phyloP scores from a whole-genome alignment of 2,888 invertebrate species.

The Allolobophora icterica region DNA sequence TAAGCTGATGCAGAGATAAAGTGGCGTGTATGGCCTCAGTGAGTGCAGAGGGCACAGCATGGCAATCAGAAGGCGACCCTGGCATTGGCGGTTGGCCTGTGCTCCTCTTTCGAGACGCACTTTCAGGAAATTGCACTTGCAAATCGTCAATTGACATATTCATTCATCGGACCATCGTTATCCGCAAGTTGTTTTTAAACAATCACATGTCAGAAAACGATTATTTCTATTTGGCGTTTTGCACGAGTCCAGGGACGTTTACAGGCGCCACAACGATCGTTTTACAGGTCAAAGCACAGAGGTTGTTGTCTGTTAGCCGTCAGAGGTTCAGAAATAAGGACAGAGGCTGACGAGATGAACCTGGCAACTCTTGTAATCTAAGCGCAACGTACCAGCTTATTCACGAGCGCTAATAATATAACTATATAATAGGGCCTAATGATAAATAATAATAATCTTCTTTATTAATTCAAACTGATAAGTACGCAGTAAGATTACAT shows the following conservation, averaged over 20 bases:
- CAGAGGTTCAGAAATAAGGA: not conserved
- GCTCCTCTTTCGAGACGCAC: not conserved
- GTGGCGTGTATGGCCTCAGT: not conserved
- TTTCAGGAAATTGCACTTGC: not conserved
- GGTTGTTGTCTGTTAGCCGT: not conserved
- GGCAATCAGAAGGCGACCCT: not conserved
- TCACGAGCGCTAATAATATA: too few relatives aligned
- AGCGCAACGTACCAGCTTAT: too few relatives aligned
- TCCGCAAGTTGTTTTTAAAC: not conserved
- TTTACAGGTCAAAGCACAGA: too few relatives aligned
- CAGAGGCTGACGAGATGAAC: too few relatives aligned
- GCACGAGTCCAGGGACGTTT: not conserved
- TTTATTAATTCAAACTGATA: too few relatives aligned
- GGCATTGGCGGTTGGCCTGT: not conserved
- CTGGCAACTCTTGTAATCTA: too few relatives aligned
- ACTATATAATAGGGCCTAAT: too few relatives aligned
- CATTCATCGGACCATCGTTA: not conserved
- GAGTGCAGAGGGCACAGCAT: not conserved
- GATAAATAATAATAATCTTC: too few relatives aligned
- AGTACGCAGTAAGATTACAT: too few relatives aligned
- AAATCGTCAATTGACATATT: slow-evolving; percentile 5
- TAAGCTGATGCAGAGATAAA: not conserved
- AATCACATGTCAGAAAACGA: not conserved
- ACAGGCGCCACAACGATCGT: not conserved
- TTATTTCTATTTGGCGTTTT: not conserved